Conservation (phyloP, 2,113 vertebrate species). For the Bostrychus sinensis region DNA sequence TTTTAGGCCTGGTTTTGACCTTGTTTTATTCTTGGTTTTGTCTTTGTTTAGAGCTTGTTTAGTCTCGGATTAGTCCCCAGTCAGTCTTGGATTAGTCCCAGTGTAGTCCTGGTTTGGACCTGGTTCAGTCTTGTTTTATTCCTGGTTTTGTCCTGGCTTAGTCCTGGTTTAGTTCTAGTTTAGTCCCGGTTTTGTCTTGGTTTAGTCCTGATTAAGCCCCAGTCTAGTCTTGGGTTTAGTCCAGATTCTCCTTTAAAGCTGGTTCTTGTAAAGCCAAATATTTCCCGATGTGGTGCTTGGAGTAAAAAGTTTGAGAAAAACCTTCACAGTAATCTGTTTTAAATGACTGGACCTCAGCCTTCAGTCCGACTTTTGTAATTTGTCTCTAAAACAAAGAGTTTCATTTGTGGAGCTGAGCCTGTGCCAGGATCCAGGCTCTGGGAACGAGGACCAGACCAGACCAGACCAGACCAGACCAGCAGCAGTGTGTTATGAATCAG, state of each 20-base stretch:
- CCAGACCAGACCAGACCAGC: constrained; percentile 44
- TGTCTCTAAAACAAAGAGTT: constrained; percentile 14
- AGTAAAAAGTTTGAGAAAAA: too few relatives aligned
- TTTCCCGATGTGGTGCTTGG: too few relatives aligned
- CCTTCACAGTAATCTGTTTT: too few relatives aligned
- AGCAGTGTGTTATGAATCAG: constrained; percentile 20
- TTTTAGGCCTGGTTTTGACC: too few relatives aligned
- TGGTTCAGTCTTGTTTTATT: neutral
- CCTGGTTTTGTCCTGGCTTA: constrained; percentile 4
- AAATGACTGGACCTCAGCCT: too few relatives aligned
- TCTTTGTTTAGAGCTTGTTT: too few relatives aligned
- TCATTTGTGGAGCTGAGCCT: constrained; percentile 4
- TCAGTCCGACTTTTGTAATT: neutral
- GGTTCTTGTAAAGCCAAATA: too few relatives aligned
- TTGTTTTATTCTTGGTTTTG: too few relatives aligned
- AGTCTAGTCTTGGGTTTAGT: too few relatives aligned
- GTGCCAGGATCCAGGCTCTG: constrained; percentile 17
- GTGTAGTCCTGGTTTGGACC: constrained; percentile 20
- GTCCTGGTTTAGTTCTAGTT: neutral
- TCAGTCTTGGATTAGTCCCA: constrained; percentile 45
- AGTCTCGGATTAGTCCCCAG: neutral
- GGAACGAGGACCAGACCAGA: constrained; percentile 11
- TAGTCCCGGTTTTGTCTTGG: neutral
- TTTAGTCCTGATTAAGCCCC: too few relatives aligned
- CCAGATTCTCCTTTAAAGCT: too few relatives aligned